Evolutionary conservation across 2,888 invertebrate genomes (phyloP), one percentile per base, ranked within the genome.

Genomic region (Abrostola triplasia): DNA sequence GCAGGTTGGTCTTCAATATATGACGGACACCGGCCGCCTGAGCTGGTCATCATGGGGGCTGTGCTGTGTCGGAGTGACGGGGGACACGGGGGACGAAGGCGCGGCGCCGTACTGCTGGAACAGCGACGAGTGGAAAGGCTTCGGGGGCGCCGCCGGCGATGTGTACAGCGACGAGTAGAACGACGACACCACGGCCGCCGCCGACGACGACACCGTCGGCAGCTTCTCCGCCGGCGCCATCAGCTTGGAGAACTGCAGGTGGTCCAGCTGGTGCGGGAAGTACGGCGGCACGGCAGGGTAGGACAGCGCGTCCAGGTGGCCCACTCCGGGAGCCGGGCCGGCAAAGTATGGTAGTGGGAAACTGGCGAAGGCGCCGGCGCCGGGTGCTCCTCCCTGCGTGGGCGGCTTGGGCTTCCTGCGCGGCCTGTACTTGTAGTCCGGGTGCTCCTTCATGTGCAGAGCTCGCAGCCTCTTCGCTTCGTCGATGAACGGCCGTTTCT

Each of bases 401-500:
- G 97, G 96, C 5, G 97, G 96, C 89, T 98, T 98, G 58, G 97
- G 97, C 93, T 98, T 98, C 90, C 98, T 96, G 76, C 97, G 95
- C 64, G 98, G 98, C 60, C 98, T 94, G 95, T 98, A 98, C 91
- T 98, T 98, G 94, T 98, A 98, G 86, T 98, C 98, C 0, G 98
- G 98, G 86, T 98, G 98, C 85, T 98, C 97, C 92, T 97, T 97
- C 97, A 98, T 98, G 95, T 98, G 98, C 84, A 97, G 91, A 0
- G 97, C 97, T 7, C 99, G 95, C 67, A 99, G 92, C 47, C 98
- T 95, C 89, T 99, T 99, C 0, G 99, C 98, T 90, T 99, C 98
- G 87, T 99, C 99, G 79, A 99, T 98, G 92, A 98, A 99, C 1
- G 98, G 99, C 67, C 98, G 95, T 88, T 99, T 99, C 80, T 98